Conservation (phyloP, 2,888 invertebrate genomes). For the Hofmannophila pseudospretella region DNA sequence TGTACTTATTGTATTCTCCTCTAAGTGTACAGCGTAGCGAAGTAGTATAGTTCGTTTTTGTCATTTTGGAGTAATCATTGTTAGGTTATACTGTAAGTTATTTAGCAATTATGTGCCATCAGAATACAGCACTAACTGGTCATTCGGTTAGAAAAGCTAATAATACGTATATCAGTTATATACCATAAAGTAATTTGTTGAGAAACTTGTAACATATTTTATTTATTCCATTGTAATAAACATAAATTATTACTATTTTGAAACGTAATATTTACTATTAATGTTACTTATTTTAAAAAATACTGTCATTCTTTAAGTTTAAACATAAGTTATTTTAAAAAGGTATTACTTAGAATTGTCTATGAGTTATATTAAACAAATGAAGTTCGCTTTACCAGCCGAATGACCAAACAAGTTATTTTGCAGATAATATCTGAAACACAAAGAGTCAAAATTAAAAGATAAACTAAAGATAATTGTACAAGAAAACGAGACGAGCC, state of each 20-base stretch:
- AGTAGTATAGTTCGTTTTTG: conserved; percentile 26
- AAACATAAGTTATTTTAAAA: too few species aligned
- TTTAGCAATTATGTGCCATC: conserved; percentile 21
- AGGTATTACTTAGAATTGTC: too few species aligned
- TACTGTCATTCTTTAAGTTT: too few species aligned
- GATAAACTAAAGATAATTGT: conserved; percentile 54
- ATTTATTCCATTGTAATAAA: too few species aligned
- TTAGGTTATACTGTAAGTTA: conserved; percentile 14
- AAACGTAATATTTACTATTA: too few species aligned
- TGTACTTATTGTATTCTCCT: conserved; percentile 29
- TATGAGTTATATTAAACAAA: too few species aligned
- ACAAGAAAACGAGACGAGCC: conserved; percentile 67
- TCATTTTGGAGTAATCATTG: conserved; percentile 24
- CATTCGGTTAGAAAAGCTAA: conserved; percentile 16
- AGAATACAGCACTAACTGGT: conserved; percentile 27
- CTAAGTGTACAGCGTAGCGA: conserved; percentile 42
- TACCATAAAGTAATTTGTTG: too few species aligned
- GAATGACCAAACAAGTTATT: conserved; percentile 27
- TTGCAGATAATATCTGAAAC: conserved; percentile 34
- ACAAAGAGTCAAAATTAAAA: conserved; percentile 38
- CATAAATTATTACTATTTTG: too few species aligned
- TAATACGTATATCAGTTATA: background rate
- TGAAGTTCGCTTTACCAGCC: conserved; percentile 3
- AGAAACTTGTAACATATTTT: too few species aligned
- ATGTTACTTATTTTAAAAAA: too few species aligned